phyloP scores from a whole-genome alignment of 2,797 vertebrate genomes.

The Falco cherrug region DNA sequence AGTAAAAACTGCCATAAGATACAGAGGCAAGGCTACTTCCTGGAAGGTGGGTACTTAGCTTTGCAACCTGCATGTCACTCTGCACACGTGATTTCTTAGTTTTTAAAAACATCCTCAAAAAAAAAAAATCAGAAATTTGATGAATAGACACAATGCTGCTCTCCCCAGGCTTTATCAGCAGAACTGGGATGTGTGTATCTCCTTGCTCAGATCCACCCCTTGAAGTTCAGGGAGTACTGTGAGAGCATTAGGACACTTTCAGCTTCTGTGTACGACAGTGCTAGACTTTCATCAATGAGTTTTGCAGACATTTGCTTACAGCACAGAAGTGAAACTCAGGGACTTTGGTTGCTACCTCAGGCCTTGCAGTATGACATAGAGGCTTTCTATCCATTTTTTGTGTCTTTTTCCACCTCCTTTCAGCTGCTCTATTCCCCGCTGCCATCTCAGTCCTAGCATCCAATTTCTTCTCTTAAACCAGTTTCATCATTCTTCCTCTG shows the following conservation, averaged over 20 bases:
- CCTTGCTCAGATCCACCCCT: background rate
- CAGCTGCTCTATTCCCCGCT: background rate
- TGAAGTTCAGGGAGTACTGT: background rate
- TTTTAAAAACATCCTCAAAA: background rate
- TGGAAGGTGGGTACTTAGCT: background rate
- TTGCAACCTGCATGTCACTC: background rate
- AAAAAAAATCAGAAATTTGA: background rate
- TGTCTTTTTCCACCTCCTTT: background rate
- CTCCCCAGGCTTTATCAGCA: background rate
- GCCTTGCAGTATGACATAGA: background rate
- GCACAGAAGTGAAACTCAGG: background rate
- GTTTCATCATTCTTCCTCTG: background rate
- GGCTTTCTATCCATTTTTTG: background rate
- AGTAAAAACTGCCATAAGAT: background rate
- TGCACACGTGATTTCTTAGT: background rate
- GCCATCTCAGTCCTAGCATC: background rate
- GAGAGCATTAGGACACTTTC: background rate
- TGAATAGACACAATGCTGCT: background rate
- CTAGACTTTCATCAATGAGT: background rate
- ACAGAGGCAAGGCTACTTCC: background rate
- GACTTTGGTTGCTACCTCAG: background rate
- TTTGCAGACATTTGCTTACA: background rate
- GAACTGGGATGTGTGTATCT: background rate
- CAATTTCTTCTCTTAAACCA: background rate
- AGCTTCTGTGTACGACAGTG: background rate